Conservation (phyloP, 2,113 vertebrate genomes). For the Serinus canaria region DNA sequence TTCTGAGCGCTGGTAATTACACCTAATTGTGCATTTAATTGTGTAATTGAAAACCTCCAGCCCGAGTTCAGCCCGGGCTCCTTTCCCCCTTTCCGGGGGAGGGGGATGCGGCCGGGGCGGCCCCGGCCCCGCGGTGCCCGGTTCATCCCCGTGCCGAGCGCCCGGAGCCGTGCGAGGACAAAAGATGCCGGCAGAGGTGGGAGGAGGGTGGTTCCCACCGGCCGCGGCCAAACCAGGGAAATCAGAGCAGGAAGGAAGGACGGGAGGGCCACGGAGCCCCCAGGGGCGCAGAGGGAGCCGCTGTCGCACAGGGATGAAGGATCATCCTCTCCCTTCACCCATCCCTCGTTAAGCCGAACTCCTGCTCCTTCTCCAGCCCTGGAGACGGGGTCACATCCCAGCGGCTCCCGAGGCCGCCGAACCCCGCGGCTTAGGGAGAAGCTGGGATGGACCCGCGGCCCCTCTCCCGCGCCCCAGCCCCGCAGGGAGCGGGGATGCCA, state of each 20-base stretch:
- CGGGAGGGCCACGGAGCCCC: no score
- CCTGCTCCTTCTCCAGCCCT: background rate
- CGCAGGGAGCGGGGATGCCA: fast-evolving
- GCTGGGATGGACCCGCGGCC: fast-evolving
- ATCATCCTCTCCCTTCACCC: background rate
- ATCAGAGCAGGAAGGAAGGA: background rate
- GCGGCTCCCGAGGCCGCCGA: background rate
- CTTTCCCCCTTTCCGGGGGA: fast-evolving
- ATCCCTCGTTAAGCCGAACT: fast-evolving
- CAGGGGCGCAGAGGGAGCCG: fast-evolving
- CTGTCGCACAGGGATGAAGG: background rate
- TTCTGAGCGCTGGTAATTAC: constrained; percentile 78
- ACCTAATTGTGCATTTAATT: constrained; percentile 85
- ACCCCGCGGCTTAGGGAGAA: fast-evolving
- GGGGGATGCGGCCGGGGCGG: background rate
- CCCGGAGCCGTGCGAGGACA: background rate
- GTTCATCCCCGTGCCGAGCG: fast-evolving
- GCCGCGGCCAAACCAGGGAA: background rate
- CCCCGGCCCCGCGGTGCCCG: background rate
- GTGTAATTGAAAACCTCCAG: constrained; percentile 80
- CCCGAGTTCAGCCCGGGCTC: constrained; percentile 57
- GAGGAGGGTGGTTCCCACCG: background rate
- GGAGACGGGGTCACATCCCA: fast-evolving
- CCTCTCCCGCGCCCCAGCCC: background rate
- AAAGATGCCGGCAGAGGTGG: background rate